phyloP scores from a whole-genome alignment of 2,888 invertebrate species.

The Lottia gigantea region DNA sequence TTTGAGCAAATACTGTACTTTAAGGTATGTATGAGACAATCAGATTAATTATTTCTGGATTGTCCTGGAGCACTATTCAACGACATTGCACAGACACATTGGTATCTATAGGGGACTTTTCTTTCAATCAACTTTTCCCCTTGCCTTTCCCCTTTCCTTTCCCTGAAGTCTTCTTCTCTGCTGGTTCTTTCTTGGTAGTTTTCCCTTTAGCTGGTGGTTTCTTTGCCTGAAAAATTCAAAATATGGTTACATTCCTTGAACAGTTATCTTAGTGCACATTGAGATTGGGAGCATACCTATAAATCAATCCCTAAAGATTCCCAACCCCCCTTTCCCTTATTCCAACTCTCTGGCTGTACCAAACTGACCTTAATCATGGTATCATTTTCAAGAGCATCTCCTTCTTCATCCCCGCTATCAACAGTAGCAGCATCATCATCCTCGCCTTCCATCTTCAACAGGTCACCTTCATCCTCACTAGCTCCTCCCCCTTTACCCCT shows the following conservation, averaged over 20 bases:
- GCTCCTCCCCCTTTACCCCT: slow-evolving; percentile 67
- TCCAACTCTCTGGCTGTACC: background rate
- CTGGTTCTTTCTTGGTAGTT: background rate
- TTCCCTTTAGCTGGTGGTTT: background rate
- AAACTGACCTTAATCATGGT: slow-evolving; percentile 80
- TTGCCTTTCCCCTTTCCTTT: background rate
- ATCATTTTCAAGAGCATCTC: slow-evolving; percentile 77
- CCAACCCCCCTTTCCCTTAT: too few relatives aligned
- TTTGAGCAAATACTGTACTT: too few relatives aligned
- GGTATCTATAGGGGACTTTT: too few relatives aligned
- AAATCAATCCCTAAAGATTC: too few relatives aligned
- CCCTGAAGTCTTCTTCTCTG: background rate
- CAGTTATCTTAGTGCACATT: too few relatives aligned
- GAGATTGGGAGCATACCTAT: too few relatives aligned
- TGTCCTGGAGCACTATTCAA: too few relatives aligned
- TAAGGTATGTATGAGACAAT: too few relatives aligned
- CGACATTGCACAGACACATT: too few relatives aligned
- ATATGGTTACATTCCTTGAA: background rate
- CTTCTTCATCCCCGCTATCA: slow-evolving; percentile 47
- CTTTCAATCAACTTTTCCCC: background rate
- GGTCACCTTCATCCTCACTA: slow-evolving; percentile 55
- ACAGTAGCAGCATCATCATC: slow-evolving; percentile 33
- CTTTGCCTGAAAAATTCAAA: background rate
- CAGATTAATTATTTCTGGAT: too few relatives aligned
- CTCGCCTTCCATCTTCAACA: slow-evolving; percentile 38